Percentiles rank a stretch among this genome's conserved stretches.
Conservation (phyloP, 2,113 vertebrate species). For the Mixornis gularis region DNA sequence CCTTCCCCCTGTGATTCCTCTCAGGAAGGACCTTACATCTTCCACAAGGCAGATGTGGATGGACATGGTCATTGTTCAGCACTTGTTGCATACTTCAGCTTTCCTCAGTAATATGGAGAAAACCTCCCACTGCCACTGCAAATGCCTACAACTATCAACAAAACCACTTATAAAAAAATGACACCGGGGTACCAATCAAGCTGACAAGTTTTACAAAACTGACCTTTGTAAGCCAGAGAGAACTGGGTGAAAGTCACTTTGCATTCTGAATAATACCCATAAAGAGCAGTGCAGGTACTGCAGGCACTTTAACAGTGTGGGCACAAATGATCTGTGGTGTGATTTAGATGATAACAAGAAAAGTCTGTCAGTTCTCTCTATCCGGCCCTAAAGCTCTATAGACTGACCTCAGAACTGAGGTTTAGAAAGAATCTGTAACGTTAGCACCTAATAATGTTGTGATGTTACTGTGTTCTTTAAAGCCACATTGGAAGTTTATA, state of each 20-base stretch:
- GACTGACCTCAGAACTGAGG: neutral
- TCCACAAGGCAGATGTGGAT: neutral
- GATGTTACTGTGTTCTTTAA: neutral
- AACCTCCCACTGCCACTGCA: neutral
- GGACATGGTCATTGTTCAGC: neutral
- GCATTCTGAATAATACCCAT: neutral
- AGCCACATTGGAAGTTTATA: neutral
- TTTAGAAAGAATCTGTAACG: neutral
- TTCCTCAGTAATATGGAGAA: slow-evolving; percentile 13
- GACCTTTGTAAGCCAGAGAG: slow-evolving; percentile 1
- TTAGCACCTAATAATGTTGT: neutral
- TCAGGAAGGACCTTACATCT: neutral
- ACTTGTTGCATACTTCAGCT: neutral
- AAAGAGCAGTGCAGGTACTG: neutral
- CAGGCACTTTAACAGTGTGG: neutral
- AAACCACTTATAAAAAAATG: slow-evolving; percentile 38
- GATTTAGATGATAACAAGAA: neutral
- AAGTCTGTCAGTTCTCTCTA: neutral
- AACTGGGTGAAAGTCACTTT: neutral
- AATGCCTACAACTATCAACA: slow-evolving; percentile 38
- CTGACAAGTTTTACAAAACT: slow-evolving; percentile 49
- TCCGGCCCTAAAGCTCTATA: neutral
- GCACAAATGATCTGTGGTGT: neutral
- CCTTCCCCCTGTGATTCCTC: neutral
- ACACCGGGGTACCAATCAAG: slow-evolving; percentile 62